Evolutionary conservation across 2,888 invertebrate genomes (phyloP).

Genomic region (Drosophila prolongata): DNA sequence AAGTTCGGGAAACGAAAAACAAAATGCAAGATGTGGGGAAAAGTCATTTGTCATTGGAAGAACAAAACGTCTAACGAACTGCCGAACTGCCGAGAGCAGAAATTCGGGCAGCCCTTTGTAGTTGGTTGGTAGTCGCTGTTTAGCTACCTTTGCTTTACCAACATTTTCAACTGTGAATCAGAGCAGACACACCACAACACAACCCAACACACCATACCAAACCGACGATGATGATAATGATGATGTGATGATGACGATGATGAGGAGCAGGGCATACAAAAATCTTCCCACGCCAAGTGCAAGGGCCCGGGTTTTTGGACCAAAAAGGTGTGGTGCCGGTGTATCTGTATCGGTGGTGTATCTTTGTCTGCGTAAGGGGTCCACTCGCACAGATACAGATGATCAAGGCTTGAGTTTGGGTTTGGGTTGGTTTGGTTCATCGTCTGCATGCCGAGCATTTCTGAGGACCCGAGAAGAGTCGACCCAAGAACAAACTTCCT

Average conservation of each 20-base stretch:
- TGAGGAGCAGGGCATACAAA: constrained; percentile 61
- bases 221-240: constrained; percentile 8
- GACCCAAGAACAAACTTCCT: constrained; percentile 59
- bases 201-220: constrained; percentile 36
- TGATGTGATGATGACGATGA: constrained; percentile 43
- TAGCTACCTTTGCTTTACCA: constrained; percentile 22
- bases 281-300: constrained; percentile 84
- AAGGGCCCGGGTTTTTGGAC: constrained; percentile 57
- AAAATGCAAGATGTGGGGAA: constrained; percentile 34
- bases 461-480: constrained; percentile 57
- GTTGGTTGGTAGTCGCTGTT: constrained; percentile 23
- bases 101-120: constrained; percentile 48
- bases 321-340: constrained; percentile 65
- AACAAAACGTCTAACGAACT: constrained; percentile 79
- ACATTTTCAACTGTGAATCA: constrained; percentile 67
- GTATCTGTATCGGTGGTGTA: constrained; percentile 30
- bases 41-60: constrained; percentile 76
- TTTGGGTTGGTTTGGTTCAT: constrained; percentile 16
- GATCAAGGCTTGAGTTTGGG: constrained; percentile 17
- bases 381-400: constrained; percentile 30
- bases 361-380: constrained; percentile 44
- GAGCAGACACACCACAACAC: constrained; percentile 60
- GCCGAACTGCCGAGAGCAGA: constrained; percentile 60
- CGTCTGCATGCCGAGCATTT: constrained; percentile 73
- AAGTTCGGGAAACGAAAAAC: constrained; percentile 40